Conservation (phyloP, 1,140 invertebrate species). For the Colletes gigas region DNA sequence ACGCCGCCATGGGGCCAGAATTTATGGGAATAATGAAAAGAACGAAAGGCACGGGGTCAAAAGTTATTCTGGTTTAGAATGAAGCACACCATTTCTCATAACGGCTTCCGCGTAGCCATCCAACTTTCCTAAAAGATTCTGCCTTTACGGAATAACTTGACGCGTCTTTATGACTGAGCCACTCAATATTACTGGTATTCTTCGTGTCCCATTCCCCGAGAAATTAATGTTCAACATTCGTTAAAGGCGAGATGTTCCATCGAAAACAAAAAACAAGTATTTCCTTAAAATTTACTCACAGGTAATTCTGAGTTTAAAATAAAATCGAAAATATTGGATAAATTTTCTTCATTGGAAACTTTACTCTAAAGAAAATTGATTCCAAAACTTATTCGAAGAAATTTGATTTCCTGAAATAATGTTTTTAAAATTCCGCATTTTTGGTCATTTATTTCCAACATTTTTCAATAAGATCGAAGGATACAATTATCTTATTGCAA, state of each 20-base stretch:
- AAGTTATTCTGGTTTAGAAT: slow-evolving; percentile 6
- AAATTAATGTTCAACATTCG: background rate
- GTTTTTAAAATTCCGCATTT: too few relatives aligned
- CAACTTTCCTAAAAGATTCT: slow-evolving; percentile 1
- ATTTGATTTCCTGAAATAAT: too few relatives aligned
- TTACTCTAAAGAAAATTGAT: too few relatives aligned
- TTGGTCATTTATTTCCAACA: too few relatives aligned
- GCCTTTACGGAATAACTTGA: background rate
- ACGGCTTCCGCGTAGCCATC: background rate
- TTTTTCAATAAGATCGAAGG: too few relatives aligned
- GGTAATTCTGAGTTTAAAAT: too few relatives aligned
- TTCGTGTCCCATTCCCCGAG: too few relatives aligned
- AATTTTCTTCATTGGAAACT: too few relatives aligned
- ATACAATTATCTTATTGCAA: too few relatives aligned
- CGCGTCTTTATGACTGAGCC: background rate
- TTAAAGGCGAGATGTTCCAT: too few relatives aligned
- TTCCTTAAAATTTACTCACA: background rate
- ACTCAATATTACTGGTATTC: background rate
- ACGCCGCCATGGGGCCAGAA: background rate
- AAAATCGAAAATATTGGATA: too few relatives aligned
- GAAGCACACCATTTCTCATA: slow-evolving; percentile 7
- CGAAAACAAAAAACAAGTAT: background rate
- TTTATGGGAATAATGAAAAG: background rate
- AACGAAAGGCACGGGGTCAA: background rate
- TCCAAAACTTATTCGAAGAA: too few relatives aligned